A percentile compares a stretch with the other conserved stretches of the same genome.
These are phyloP conservation scores for Andinoacara biseriatus DNA, from an alignment of 2,113 vertebrate species.

Conservation along the genomic window DNA sequence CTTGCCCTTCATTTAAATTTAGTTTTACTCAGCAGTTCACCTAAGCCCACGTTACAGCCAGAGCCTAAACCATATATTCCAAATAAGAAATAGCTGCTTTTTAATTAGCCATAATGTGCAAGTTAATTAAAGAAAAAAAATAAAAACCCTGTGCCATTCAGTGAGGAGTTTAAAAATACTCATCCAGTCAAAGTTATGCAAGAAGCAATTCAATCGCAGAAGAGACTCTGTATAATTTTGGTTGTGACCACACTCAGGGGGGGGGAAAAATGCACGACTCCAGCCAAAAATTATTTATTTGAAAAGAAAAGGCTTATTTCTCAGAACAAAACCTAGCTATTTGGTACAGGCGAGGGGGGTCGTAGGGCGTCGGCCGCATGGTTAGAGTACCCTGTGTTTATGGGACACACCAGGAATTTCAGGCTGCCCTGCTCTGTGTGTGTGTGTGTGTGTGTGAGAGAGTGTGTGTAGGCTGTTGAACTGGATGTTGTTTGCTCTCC, in stretches of 20 bases:
- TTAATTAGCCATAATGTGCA: constrained; percentile 76
- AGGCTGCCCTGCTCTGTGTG: constrained; percentile 27
- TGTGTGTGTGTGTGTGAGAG: constrained; percentile 26
- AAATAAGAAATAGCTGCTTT: constrained; percentile 79
- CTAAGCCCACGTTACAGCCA: constrained; percentile 17
- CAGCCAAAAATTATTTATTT: constrained; percentile 85
- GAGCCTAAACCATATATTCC: constrained; percentile 52
- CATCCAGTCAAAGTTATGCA: constrained; percentile 71
- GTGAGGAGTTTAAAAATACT: constrained; percentile 66
- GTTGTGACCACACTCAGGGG: constrained; percentile 76
- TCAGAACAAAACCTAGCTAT: constrained; percentile 81
- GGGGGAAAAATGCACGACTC: constrained; percentile 78
- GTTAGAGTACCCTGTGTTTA: constrained; percentile 68
- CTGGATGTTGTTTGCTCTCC: constrained; percentile 47
- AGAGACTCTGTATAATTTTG: constrained; percentile 83
- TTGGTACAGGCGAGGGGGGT: constrained; percentile 74
- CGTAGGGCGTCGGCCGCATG: constrained; percentile 64
- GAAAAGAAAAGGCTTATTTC: constrained; percentile 77
- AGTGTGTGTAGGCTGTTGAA: constrained; percentile 25
- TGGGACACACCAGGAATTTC: constrained; percentile 71
- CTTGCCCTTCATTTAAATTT: constrained; percentile 2
- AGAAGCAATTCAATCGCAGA: constrained; percentile 80
- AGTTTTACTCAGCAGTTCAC: constrained; percentile 3
- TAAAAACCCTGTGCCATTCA: constrained; percentile 63
- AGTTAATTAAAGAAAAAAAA: constrained; percentile 77